Conservation (phyloP, 2,797 vertebrate species). For the Enteromius thamalakanensis region DNA sequence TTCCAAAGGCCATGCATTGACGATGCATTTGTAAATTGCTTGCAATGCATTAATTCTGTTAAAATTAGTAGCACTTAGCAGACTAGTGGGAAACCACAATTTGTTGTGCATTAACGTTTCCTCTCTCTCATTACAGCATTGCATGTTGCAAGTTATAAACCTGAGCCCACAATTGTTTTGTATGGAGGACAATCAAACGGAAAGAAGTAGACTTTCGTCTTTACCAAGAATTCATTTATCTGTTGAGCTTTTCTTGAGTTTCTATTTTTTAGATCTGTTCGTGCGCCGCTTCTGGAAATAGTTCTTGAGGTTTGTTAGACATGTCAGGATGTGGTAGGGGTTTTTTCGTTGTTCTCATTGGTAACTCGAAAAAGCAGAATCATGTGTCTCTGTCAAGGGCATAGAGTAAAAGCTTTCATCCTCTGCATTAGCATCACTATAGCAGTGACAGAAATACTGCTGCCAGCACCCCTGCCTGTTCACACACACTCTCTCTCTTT, state of each 20-base stretch:
- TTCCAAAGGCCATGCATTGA: background rate
- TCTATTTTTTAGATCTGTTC: background rate
- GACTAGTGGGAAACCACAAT: background rate
- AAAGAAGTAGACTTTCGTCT: no score
- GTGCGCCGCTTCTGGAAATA: background rate
- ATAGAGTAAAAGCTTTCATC: slow-evolving; percentile 74
- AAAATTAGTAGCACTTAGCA: background rate
- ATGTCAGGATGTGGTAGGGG: background rate
- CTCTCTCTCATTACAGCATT: background rate
- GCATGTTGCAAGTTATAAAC: background rate
- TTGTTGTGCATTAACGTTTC: background rate
- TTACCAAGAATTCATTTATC: background rate
- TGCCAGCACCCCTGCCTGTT: slow-evolving; percentile 64
- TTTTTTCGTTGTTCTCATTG: background rate
- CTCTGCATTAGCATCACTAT: slow-evolving; percentile 81
- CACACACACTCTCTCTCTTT: slow-evolving; percentile 10
- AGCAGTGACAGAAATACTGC: slow-evolving; percentile 80
- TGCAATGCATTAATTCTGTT: background rate
- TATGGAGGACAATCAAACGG: background rate
- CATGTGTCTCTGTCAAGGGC: slow-evolving; percentile 67
- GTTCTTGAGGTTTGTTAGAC: background rate
- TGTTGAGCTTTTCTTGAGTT: background rate
- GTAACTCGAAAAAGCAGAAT: slow-evolving; percentile 17
- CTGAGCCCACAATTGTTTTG: background rate
- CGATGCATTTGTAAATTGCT: background rate